phyloP scores from a whole-genome alignment of 2,888 invertebrate species.

The Romanomermis culicivorax region DNA sequence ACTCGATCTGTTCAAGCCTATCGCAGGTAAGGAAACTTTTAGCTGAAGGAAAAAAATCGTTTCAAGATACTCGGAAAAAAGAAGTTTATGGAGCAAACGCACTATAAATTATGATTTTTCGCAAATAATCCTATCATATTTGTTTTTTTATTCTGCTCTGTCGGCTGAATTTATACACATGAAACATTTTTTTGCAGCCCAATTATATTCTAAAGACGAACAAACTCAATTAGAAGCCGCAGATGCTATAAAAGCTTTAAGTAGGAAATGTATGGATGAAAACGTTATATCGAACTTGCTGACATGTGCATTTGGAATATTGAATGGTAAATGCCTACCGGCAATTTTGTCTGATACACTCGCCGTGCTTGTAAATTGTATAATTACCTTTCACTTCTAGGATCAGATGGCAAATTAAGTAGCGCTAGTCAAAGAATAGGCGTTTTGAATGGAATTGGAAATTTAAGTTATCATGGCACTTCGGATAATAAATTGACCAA shows the following conservation, averaged over 20 bases:
- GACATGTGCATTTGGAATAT: neutral
- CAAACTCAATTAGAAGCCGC: neutral
- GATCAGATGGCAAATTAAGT: constrained; percentile 70
- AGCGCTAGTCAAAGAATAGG: constrained; percentile 68
- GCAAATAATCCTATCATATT: neutral
- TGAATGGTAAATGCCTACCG: neutral
- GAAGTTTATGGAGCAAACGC: no score
- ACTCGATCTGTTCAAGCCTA: neutral
- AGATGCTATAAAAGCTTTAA: neutral
- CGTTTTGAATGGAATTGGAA: constrained; percentile 51
- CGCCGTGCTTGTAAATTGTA: no score
- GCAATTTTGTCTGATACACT: neutral
- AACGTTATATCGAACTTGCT: neutral
- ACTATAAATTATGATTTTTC: no score
- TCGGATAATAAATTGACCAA: constrained; percentile 34
- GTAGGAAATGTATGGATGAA: neutral
- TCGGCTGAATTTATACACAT: no score
- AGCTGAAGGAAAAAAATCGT: no score
- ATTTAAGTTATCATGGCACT: constrained; percentile 48
- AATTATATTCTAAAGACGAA: neutral
- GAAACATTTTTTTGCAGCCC: constrained; percentile 2
- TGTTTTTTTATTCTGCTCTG: neutral
- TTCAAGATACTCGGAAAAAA: no score
- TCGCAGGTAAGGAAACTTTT: neutral
- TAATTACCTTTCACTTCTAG: no score